Evolutionary conservation across 2,888 invertebrate species (phyloP).

Genomic region (Lithophane socia): DNA sequence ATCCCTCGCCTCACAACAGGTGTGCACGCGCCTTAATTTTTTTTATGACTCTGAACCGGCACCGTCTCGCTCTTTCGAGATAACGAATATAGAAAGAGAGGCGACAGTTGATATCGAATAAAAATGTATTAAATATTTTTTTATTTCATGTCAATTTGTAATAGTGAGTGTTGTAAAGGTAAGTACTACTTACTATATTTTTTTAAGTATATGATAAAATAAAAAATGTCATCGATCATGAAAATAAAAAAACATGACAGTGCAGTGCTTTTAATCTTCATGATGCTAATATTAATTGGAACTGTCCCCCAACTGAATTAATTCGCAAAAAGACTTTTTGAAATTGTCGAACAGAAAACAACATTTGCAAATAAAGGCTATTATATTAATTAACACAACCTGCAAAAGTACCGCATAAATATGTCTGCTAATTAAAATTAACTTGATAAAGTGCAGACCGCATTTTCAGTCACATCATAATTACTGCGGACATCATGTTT

Average conservation of each 20-base stretch:
- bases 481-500: slow-evolving; percentile 48
- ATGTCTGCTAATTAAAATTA: slow-evolving; percentile 31
- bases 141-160: slow-evolving; percentile 17
- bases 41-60: slow-evolving; percentile 57
- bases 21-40: slow-evolving; percentile 78
- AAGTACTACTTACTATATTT: too few relatives aligned
- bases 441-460: slow-evolving; percentile 25
- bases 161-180: neutral
- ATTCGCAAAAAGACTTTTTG: slow-evolving; percentile 20
- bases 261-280: slow-evolving; percentile 16
- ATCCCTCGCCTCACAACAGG: slow-evolving; percentile 76
- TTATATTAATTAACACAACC: slow-evolving; percentile 24
- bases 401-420: slow-evolving; percentile 28
- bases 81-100: slow-evolving; percentile 58
- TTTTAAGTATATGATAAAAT: too few relatives aligned
- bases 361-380: slow-evolving; percentile 29
- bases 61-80: slow-evolving; percentile 67
- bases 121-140: slow-evolving; percentile 11
- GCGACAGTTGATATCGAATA: slow-evolving; percentile 47
- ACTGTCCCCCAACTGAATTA: slow-evolving; percentile 9
- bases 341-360: slow-evolving; percentile 10
- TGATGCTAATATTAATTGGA: slow-evolving; percentile 17
- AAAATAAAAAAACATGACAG: neutral
- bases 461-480: slow-evolving; percentile 53
- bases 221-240: neutral